Evolutionary conservation across 1,140 invertebrate genomes (phyloP).

Genomic region (Nasonia longicornis): DNA sequence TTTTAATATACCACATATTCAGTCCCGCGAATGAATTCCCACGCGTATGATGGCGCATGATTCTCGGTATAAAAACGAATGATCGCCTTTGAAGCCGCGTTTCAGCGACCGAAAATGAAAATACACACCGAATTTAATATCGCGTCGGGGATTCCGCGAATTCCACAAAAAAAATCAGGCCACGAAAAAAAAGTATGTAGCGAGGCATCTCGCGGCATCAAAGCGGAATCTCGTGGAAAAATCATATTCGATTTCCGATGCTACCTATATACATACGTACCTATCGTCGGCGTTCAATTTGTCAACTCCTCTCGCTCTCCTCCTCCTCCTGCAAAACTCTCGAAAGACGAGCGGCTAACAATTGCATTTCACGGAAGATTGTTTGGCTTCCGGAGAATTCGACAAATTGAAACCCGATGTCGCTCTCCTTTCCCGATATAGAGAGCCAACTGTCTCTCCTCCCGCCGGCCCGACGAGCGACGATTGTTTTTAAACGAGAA

Average conservation of each 20-base stretch:
- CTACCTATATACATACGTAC: background rate
- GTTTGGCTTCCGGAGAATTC: conserved; percentile 57
- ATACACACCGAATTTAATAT: background rate
- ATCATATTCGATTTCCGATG: background rate
- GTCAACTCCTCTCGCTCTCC: conserved; percentile 16
- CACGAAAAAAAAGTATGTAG: too few relatives aligned
- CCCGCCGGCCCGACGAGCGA: too few relatives aligned
- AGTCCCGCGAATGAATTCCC: too few relatives aligned
- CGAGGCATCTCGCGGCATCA: background rate
- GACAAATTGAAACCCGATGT: conserved; percentile 53
- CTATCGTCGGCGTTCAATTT: background rate
- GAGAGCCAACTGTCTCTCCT: background rate
- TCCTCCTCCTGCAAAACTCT: background rate
- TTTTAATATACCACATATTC: too few relatives aligned
- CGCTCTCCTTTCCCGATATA: background rate
- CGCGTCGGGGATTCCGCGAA: background rate
- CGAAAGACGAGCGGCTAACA: conserved; percentile 52
- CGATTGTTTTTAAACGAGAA: background rate
- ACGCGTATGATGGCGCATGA: too few relatives aligned
- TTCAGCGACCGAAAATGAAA: too few relatives aligned
- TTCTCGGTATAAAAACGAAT: too few relatives aligned
- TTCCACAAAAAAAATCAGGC: background rate
- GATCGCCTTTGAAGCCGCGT: too few relatives aligned
- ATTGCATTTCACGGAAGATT: conserved; percentile 57
- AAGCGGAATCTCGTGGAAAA: background rate